These are phyloP conservation scores for Deroplatys truncata DNA, from an alignment of 2,888 invertebrate species.

Conservation along the genomic window DNA sequence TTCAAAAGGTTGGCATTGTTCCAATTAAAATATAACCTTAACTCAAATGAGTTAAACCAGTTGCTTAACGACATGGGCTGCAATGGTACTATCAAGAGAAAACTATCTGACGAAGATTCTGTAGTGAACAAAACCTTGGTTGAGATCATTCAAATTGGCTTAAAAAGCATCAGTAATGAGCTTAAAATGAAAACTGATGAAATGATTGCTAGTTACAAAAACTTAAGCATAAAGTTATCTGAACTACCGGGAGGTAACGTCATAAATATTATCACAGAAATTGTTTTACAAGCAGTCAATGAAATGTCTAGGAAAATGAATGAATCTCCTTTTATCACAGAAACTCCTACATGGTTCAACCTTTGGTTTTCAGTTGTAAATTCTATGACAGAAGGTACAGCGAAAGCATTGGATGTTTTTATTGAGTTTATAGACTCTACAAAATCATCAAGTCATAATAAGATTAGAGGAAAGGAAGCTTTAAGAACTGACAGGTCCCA, in stretches of 20 bases:
- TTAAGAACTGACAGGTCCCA: not conserved
- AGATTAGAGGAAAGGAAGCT: not conserved
- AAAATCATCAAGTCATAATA: not conserved
- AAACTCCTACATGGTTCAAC: not conserved
- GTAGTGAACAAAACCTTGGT: not conserved
- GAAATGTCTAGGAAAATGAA: not conserved
- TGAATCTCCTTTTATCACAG: not conserved
- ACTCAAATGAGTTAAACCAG: not conserved
- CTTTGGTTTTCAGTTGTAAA: not conserved
- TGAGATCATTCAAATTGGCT: not conserved
- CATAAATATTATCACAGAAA: not conserved
- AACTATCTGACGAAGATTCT: not conserved
- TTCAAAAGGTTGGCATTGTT: not conserved
- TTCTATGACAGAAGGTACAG: not conserved
- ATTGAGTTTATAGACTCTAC: not conserved
- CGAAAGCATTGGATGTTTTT: not conserved
- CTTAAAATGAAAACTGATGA: not conserved
- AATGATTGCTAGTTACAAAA: not conserved
- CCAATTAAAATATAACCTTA: not conserved
- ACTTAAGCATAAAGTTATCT: not conserved
- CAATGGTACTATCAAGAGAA: not conserved
- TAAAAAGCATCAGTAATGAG: not conserved
- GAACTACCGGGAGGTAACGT: not conserved
- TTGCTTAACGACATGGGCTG: not conserved
- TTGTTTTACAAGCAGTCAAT: not conserved